A percentile compares a stretch with the other conserved stretches of the same genome.
Evolutionary conservation across 1,140 invertebrate species (phyloP).

Genomic region (Harpegnathos saltator): DNA sequence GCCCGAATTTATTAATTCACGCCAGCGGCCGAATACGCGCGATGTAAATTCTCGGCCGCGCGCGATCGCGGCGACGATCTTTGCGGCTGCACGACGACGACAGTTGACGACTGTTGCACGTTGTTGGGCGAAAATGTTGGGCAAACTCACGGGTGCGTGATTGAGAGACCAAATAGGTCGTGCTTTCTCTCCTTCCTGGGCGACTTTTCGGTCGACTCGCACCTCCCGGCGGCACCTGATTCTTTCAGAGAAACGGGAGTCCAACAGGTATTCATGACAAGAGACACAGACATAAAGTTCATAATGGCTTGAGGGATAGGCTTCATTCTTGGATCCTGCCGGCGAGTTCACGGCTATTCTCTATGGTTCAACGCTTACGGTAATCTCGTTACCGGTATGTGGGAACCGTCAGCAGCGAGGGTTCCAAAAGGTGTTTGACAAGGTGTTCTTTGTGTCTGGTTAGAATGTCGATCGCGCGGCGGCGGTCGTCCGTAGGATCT

Average conservation of each 20-base stretch:
- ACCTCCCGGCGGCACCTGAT: no score
- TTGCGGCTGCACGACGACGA: no score
- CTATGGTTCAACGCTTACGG: conserved; percentile 81
- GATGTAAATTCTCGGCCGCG: conserved; percentile 3
- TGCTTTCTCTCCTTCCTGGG: no score
- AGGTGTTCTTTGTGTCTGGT: conserved; percentile 79
- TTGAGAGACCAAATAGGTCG: no score
- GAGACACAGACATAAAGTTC: conserved; percentile 64
- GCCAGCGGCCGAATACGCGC: not conserved
- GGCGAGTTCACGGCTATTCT: conserved; percentile 72
- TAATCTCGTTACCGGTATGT: conserved; percentile 83
- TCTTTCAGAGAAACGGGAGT: conserved; percentile 61
- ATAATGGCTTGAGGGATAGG: conserved; percentile 66
- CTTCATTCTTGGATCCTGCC: conserved; percentile 67
- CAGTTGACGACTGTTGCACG: no score
- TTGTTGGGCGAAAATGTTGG: no score
- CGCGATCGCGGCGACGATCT: no score
- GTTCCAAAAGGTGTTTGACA: conserved; percentile 78
- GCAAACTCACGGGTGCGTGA: no score
- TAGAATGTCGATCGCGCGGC: conserved; percentile 66
- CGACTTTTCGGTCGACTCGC: no score
- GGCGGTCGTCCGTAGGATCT: conserved; percentile 56
- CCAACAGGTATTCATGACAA: conserved; percentile 4
- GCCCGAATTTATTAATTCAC: conserved; percentile 64
- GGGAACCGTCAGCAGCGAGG: conserved; percentile 56